These are phyloP conservation scores for Argentina silus DNA, from an alignment of 2,797 vertebrate genomes.

Conservation along the genomic window DNA sequence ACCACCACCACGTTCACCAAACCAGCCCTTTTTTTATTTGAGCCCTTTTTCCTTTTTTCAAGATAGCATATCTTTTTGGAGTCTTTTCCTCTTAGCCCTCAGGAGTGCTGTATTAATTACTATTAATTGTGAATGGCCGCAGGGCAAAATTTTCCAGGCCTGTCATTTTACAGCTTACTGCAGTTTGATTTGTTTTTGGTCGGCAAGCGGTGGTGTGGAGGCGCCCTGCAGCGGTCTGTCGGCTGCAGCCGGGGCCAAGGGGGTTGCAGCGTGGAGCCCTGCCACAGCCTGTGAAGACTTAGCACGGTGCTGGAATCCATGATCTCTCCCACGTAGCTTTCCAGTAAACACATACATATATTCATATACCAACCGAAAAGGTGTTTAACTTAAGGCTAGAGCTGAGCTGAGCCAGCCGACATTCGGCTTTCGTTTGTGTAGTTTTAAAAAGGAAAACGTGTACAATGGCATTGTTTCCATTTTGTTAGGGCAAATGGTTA, in stretches of 20 bases:
- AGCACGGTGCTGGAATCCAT: constrained; percentile 45
- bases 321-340: constrained; percentile 21
- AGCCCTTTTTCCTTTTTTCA: constrained; percentile 6
- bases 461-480: no score
- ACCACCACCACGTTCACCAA: constrained; percentile 5
- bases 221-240: constrained; percentile 69
- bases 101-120: constrained; percentile 71
- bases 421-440: no score
- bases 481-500: neutral
- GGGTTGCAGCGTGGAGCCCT: constrained; percentile 15
- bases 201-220: constrained; percentile 59
- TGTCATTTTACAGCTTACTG: constrained; percentile 67
- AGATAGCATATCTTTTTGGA: constrained; percentile 41
- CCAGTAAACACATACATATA: constrained; percentile 69
- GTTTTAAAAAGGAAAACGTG: no score
- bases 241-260: constrained; percentile 42
- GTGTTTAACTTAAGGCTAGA: constrained; percentile 37
- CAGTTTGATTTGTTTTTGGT: constrained; percentile 67
- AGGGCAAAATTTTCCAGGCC: constrained; percentile 72
- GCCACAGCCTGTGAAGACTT: constrained; percentile 65
- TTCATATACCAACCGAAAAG: constrained; percentile 63
- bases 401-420: no score
- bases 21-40: neutral
- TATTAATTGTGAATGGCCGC: constrained; percentile 79
- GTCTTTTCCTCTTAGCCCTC: constrained; percentile 61